phyloP scores from a whole-genome alignment of 2,888 invertebrate species.

The Acleris sparsana region DNA sequence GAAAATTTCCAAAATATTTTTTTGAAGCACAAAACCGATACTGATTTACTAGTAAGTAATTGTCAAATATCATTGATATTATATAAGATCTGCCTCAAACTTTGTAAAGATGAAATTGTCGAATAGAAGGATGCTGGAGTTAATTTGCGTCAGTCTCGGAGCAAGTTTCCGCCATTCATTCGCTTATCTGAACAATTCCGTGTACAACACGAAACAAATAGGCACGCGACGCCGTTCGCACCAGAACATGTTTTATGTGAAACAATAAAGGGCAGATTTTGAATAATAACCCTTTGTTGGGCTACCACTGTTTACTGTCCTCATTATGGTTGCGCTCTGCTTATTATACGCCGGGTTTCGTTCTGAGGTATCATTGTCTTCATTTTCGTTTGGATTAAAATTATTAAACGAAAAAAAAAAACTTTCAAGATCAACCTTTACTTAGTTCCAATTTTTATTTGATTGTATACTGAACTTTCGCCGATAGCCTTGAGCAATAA shows the following conservation, averaged over 20 bases:
- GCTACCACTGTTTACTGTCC: conserved; percentile 60
- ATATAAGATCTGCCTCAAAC: conserved; percentile 65
- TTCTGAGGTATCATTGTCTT: conserved; percentile 8
- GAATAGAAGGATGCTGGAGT: conserved; percentile 67
- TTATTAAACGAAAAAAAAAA: not conserved
- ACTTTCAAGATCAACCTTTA: no score
- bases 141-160: conserved; percentile 76
- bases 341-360: conserved; percentile 46
- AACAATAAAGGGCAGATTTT: conserved; percentile 76
- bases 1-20: no score
- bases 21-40: no score
- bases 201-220: conserved; percentile 76
- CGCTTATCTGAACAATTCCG: conserved; percentile 80
- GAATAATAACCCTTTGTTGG: conserved; percentile 73
- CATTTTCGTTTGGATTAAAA: not conserved
- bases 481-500: no score
- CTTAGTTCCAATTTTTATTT: no score
- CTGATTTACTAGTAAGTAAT: conserved; percentile 3
- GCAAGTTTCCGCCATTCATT: conserved; percentile 77
- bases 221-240: conserved; percentile 69
- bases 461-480: no score
- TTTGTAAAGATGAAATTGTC: conserved; percentile 64
- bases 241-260: conserved; percentile 73
- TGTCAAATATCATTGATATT: conserved; percentile 28
- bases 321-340: conserved; percentile 59